A percentile compares a stretch with the other conserved stretches of the same genome.
These are phyloP conservation scores for roundworm (Caenorhabditis elegans) DNA, from an alignment of 1,140 invertebrate species.

Conservation along the genomic window WBcel235 BX284605.5:2102001-2102500, in stretches of 20 bases:
- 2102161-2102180: constrained; percentile 12
- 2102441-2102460: background rate
- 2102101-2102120: constrained; percentile 1
- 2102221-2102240: background rate
- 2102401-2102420: background rate
- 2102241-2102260: background rate
- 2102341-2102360: background rate
- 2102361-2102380: background rate
- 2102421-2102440: background rate
- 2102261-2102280: no score
- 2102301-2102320: background rate
- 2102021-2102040: background rate
- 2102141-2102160: background rate
- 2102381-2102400: background rate
- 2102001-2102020: background rate
- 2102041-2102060: background rate
- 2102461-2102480: background rate
- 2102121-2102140: background rate
- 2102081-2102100: constrained; percentile 12
- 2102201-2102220: background rate
- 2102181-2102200: background rate
- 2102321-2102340: background rate
- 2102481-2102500: background rate
- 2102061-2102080: constrained; percentile 1
- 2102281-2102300: background rate